These are phyloP conservation scores for Gadopsis marmoratus DNA, from an alignment of 2,797 vertebrate species.

Conservation along the genomic window DNA sequence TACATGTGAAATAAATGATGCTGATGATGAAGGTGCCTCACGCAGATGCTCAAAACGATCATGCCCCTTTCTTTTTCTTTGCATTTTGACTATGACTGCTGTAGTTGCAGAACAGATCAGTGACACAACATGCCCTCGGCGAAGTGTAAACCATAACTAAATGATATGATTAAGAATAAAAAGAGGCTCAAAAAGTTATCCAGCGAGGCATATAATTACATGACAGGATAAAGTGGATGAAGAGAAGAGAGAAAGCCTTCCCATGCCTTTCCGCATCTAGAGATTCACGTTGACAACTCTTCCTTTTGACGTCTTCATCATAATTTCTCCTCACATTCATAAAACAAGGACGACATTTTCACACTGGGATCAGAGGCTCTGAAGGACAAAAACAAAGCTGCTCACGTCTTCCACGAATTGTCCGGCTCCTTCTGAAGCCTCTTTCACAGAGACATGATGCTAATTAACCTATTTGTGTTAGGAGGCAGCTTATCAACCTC, in stretches of 20 bases:
- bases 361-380: background rate
- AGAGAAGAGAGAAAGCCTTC: slow-evolving; percentile 30
- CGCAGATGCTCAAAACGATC: slow-evolving; percentile 3
- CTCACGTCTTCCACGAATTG: background rate
- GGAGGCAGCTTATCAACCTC: slow-evolving; percentile 61
- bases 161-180: slow-evolving; percentile 38
- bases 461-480: slow-evolving; percentile 75
- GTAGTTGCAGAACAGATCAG: slow-evolving; percentile 18
- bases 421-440: slow-evolving; percentile 18
- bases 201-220: slow-evolving; percentile 55
- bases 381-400: slow-evolving; percentile 22
- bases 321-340: slow-evolving; percentile 18
- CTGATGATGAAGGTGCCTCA: slow-evolving; percentile 18
- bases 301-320: slow-evolving; percentile 47
- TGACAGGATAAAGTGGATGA: slow-evolving; percentile 55
- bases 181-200: slow-evolving; percentile 46
- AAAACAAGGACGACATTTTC: slow-evolving; percentile 24
- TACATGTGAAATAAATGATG: background rate
- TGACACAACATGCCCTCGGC: slow-evolving; percentile 27
- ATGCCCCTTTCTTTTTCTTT: slow-evolving; percentile 2
- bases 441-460: slow-evolving; percentile 31
- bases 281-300: slow-evolving; percentile 43
- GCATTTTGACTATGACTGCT: slow-evolving; percentile 12
- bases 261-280: slow-evolving; percentile 7
- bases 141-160: slow-evolving; percentile 42